Evolutionary conservation across 2,797 vertebrate genomes (phyloP), one percentile per base, ranked within the genome.

Genomic region (Salmo trutta): DNA sequence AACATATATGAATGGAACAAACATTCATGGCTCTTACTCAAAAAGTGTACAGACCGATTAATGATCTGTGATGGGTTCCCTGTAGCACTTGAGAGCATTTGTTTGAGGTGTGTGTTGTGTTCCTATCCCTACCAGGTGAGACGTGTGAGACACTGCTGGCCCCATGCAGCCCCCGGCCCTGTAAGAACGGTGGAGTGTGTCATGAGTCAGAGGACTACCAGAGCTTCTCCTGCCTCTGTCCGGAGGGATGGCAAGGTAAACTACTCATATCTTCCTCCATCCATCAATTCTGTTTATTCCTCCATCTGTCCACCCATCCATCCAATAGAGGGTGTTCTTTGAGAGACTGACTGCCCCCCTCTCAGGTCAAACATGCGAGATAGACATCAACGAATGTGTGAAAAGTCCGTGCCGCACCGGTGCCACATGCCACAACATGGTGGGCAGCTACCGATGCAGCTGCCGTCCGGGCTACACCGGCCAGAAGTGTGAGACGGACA

Each of bases 221-320:
- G 91, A 98, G 96, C 86, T 99, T 99, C 91, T 98, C 96, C 66
- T 99, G 98, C 21, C 76, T 92, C 31, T 99, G 98, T 80, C 97
- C 97, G 0, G 71, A 92, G 0, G 98, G 98, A 77, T 99, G 98
- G 98, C 98, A 99, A 97, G 98, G 98, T 99, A 88, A 62, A 15
- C n/a, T 12, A 66, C 27, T 52, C n/a, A 3, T 41, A 7, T 17
- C n/a, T 19, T 66, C 4, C 16, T 15, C 47, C 16, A 59, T 64
- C 19, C 73, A 4, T 79, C 51, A 12, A 21, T 64, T 67, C 65
- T 33, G 27, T 17, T 33, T 33, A 67, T 67, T 17, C 15, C 1
- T 67, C 65, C 29, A 15, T 70, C 36, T 41, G 36, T 47, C 19
- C 12, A 21, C 19, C 69, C n/a, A 47, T n/a, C 41, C 41, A 47